A percentile compares a stretch with the other conserved stretches of the same genome.
Evolutionary conservation across 1,140 invertebrate genomes (phyloP).

Genomic region (Riptortus pedestris): DNA sequence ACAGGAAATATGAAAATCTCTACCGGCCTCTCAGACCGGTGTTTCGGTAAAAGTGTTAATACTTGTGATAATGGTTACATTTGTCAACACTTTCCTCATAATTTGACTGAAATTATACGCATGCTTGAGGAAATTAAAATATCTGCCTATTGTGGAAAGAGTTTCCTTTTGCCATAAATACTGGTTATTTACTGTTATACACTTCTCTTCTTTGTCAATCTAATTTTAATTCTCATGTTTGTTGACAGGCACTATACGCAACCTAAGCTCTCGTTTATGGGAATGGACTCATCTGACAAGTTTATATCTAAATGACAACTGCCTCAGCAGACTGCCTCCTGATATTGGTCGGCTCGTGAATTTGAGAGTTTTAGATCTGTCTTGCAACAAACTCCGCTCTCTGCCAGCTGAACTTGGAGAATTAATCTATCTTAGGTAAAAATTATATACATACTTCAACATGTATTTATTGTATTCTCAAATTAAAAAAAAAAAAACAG

Average conservation of each 20-base stretch:
- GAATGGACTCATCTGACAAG: conserved; percentile 81
- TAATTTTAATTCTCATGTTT: too few relatives aligned
- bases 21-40: too few relatives aligned
- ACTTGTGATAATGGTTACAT: too few relatives aligned
- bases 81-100: too few relatives aligned
- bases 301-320: conserved; percentile 91
- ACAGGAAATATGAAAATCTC: too few relatives aligned
- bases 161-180: too few relatives aligned
- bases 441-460: background rate
- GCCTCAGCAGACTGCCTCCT: conserved; percentile 71
- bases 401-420: conserved; percentile 92
- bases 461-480: background rate
- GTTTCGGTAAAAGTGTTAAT: too few relatives aligned
- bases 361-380: conserved; percentile 80
- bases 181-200: too few relatives aligned
- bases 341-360: conserved; percentile 76
- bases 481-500: background rate
- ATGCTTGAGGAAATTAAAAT: too few relatives aligned
- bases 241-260: conserved; percentile 83
- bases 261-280: conserved; percentile 83
- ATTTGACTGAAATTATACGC: too few relatives aligned
- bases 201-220: too few relatives aligned
- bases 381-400: conserved; percentile 84
- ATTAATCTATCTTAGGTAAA: conserved; percentile 76
- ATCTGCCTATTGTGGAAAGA: too few relatives aligned